Percentiles rank a stretch among this genome's conserved stretches.
Evolutionary conservation across 2,888 invertebrate genomes (phyloP).

Genomic region (Octodonta nipae): DNA sequence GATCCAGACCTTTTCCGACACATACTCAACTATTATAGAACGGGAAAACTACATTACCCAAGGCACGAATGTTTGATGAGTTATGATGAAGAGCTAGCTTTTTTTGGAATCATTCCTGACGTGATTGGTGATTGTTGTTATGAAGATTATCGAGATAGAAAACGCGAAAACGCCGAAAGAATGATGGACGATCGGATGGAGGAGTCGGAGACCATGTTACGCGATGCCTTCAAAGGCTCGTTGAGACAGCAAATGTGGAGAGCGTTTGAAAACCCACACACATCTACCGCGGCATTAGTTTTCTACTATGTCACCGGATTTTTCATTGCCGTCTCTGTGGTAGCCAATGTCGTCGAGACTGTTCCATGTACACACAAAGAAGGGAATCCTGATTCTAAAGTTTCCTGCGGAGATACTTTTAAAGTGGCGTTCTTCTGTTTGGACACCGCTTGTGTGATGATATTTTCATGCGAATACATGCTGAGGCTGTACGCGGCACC

Average conservation of each 20-base stretch:
- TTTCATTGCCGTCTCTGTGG: constrained; percentile 97
- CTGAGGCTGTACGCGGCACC: constrained; percentile 95
- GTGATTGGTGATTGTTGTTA: constrained; percentile 98
- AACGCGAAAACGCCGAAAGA: constrained; percentile 95
- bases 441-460: constrained; percentile 99
- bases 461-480: constrained; percentile 96
- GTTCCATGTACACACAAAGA: constrained; percentile 84
- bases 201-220: constrained; percentile 85
- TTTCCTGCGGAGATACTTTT: constrained; percentile 94
- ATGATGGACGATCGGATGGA: constrained; percentile 92
- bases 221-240: constrained; percentile 75
- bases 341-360: constrained; percentile 98
- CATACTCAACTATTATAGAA: constrained; percentile 96
- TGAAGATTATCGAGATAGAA: constrained; percentile 97
- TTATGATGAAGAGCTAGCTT: constrained; percentile 97
- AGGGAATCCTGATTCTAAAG: constrained; percentile 67
- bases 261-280: constrained; percentile 98
- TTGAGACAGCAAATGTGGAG: constrained; percentile 97
- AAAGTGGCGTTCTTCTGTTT: constrained; percentile 97
- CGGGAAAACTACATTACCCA: constrained; percentile 97
- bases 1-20: constrained; percentile 94
- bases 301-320: constrained; percentile 99
- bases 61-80: constrained; percentile 98
- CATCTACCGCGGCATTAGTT: constrained; percentile 95
- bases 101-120: constrained; percentile 95